These are phyloP conservation scores for Cassiopea andromeda DNA, from an alignment of 30 jellyfish, hydroid and myxozoan genomes.

Conservation along the genomic window DNA sequence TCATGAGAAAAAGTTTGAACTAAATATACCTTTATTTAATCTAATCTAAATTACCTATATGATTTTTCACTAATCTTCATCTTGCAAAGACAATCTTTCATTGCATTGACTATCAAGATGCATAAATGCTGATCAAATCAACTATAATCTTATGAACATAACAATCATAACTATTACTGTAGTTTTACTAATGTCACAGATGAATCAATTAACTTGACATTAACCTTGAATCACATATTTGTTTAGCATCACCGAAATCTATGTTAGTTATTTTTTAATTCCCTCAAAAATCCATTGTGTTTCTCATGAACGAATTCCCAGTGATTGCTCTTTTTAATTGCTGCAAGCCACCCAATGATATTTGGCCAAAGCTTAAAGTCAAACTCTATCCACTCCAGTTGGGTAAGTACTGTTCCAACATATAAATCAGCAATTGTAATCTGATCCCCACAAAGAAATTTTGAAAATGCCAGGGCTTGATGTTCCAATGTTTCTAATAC, in stretches of 20 bases:
- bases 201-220: too few species aligned
- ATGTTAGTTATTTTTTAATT: constrained; percentile 48
- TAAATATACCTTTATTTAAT: too few species aligned
- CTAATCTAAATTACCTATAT: too few species aligned
- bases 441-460: constrained; percentile 64
- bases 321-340: constrained; percentile 32
- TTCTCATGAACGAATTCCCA: constrained; percentile 91
- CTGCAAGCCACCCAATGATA: constrained; percentile 67
- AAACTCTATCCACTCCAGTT: constrained; percentile 91
- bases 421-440: constrained; percentile 85
- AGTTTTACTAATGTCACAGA: too few species aligned
- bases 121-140: neutral
- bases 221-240: neutral
- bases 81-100: too few species aligned
- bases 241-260: neutral
- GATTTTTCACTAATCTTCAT: too few species aligned
- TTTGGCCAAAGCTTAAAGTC: constrained; percentile 88
- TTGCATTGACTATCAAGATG: too few species aligned
- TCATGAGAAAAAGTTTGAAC: too few species aligned
- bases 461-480: constrained; percentile 61
- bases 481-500: constrained; percentile 77
- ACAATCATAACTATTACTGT: neutral
- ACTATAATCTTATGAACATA: neutral
- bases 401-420: constrained; percentile 84
- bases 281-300: constrained; percentile 81